Percentiles rank a stretch among this genome's conserved stretches.
phyloP scores from a whole-genome alignment of 1,140 invertebrate genomes.

The Caenorhabditis inopinata region DNA sequence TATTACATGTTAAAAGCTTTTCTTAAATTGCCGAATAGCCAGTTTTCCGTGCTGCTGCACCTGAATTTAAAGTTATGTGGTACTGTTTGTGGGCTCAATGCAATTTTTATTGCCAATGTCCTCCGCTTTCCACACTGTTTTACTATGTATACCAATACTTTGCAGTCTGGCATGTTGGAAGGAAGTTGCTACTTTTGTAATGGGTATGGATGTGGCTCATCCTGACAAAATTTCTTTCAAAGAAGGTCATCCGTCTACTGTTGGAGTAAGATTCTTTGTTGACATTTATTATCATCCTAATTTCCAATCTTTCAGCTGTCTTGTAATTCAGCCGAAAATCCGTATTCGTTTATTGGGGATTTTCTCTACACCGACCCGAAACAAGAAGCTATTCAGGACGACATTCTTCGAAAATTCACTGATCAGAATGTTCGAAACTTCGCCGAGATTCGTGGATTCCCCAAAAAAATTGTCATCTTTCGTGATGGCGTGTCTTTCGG shows the following conservation, averaged over 20 bases:
- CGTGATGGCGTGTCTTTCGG: conserved; percentile 16
- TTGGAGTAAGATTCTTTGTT: not conserved
- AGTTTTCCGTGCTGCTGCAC: too few relatives aligned
- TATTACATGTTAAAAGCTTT: too few relatives aligned
- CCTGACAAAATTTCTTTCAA: not conserved
- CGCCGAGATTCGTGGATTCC: not conserved
- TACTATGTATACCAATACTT: too few relatives aligned
- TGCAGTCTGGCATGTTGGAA: not conserved
- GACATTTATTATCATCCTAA: not conserved
- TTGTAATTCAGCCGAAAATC: not conserved
- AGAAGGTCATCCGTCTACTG: conserved; percentile 4
- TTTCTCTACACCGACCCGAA: conserved; percentile 4
- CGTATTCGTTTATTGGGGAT: conserved; percentile 14
- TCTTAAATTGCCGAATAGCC: too few relatives aligned
- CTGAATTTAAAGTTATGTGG: too few relatives aligned
- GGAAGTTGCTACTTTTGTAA: not conserved
- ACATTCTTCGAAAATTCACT: conserved; percentile 13
- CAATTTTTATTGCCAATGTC: too few relatives aligned
- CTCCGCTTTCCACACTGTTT: too few relatives aligned
- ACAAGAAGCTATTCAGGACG: conserved; percentile 14
- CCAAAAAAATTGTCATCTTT: conserved; percentile 14
- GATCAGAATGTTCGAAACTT: conserved; percentile 3
- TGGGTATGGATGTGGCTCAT: conserved; percentile 25
- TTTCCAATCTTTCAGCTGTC: not conserved
- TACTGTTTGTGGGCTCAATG: too few relatives aligned